Percentiles rank a stretch among this genome's conserved stretches.
phyloP scores from a whole-genome alignment of 2,797 vertebrate species.

The Sphaeramia orbicularis region DNA sequence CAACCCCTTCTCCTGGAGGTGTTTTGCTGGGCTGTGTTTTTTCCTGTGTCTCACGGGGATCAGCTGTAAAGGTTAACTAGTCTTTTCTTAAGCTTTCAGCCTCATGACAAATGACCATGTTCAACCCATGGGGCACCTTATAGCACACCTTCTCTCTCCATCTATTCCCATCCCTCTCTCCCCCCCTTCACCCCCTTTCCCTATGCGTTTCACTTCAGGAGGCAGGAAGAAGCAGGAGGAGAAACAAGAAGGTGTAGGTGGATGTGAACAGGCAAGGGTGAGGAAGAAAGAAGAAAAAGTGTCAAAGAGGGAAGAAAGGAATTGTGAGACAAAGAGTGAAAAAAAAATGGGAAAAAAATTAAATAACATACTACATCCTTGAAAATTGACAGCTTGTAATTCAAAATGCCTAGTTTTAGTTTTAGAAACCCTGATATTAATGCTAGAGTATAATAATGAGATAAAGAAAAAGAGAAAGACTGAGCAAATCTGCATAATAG shows the following conservation, averaged over 20 bases:
- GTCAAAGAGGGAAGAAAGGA: slow-evolving; percentile 36
- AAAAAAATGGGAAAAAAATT: neutral
- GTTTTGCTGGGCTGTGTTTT: slow-evolving; percentile 77
- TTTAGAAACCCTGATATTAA: slow-evolving; percentile 34
- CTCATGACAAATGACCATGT: slow-evolving; percentile 87
- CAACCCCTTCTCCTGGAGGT: slow-evolving; percentile 62
- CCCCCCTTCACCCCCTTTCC: slow-evolving; percentile 21
- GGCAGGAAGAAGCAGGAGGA: slow-evolving; percentile 50
- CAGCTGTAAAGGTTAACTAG: slow-evolving; percentile 89
- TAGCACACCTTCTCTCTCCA: slow-evolving; percentile 72
- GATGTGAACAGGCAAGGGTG: slow-evolving; percentile 26
- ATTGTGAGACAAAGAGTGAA: slow-evolving; percentile 4
- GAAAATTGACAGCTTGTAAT: slow-evolving; percentile 32
- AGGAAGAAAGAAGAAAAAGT: slow-evolving; percentile 33
- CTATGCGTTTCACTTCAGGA: slow-evolving; percentile 53
- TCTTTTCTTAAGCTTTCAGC: slow-evolving; percentile 90
- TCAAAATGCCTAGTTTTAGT: slow-evolving; percentile 19
- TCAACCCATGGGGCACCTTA: slow-evolving; percentile 81
- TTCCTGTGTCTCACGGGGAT: slow-evolving; percentile 74
- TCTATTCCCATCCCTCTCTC: slow-evolving; percentile 40
- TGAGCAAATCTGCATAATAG: slow-evolving; percentile 41
- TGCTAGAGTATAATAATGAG: slow-evolving; percentile 16
- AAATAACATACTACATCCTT: slow-evolving; percentile 23
- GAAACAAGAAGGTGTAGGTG: slow-evolving; percentile 46
- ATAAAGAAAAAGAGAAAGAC: slow-evolving; percentile 16